Evolutionary conservation across 2,113 vertebrate species (phyloP).

Genomic region (Potamarius usumacintae): DNA sequence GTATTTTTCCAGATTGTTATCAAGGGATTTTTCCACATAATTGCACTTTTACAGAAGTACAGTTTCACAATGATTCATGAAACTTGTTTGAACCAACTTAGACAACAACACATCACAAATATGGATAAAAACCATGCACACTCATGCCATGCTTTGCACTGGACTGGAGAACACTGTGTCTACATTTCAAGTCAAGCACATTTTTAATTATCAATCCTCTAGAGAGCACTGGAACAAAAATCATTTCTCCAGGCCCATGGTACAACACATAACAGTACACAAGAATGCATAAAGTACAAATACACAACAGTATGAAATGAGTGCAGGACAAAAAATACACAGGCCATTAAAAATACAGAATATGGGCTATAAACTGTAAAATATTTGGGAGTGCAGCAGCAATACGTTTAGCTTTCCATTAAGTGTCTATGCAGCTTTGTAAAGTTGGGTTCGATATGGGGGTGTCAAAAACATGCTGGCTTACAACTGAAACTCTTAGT

Average conservation of each 20-base stretch:
- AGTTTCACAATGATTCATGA: constrained; percentile 10
- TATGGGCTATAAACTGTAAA: too few relatives aligned
- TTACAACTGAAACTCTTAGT: background rate
- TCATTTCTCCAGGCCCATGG: too few relatives aligned
- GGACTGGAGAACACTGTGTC: background rate
- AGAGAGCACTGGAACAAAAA: too few relatives aligned
- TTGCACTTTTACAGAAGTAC: background rate
- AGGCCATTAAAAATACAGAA: too few relatives aligned
- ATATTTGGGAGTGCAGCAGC: too few relatives aligned
- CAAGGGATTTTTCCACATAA: background rate
- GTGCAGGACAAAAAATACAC: too few relatives aligned
- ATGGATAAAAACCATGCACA: background rate
- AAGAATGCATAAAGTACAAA: too few relatives aligned
- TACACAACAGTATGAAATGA: too few relatives aligned
- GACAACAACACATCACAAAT: background rate
- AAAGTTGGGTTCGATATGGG: background rate
- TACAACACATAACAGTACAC: too few relatives aligned
- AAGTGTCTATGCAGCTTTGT: background rate
- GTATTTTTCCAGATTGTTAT: background rate
- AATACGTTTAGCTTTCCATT: too few relatives aligned
- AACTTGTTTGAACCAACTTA: background rate
- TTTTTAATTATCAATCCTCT: too few relatives aligned
- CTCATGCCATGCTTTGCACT: background rate
- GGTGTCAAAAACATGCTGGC: background rate
- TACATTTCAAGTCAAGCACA: background rate